Percentiles rank a stretch among this genome's conserved stretches.
Conservation (phyloP, 2,888 invertebrate genomes). For the Dolomedes plantarius region DNA sequence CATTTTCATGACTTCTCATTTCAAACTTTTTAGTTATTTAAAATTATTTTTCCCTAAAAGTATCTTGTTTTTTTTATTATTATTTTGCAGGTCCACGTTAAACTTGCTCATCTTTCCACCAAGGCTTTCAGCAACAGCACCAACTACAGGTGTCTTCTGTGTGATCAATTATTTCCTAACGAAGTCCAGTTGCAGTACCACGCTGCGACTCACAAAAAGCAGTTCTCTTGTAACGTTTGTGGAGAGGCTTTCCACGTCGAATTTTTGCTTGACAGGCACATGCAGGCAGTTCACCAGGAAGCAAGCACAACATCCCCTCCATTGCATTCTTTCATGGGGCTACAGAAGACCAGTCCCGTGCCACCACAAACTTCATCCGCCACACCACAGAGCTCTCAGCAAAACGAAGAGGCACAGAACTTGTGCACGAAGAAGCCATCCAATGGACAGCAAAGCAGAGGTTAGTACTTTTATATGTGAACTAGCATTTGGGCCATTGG, state of each 20-base stretch:
- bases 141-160: constrained; percentile 83
- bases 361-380: not conserved
- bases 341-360: not conserved
- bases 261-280: constrained; percentile 90
- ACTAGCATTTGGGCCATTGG: too few relatives aligned
- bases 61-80: too few relatives aligned
- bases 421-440: constrained; percentile 56
- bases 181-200: constrained; percentile 86
- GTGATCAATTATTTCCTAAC: constrained; percentile 83
- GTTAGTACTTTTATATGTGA: constrained; percentile 8
- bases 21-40: too few relatives aligned
- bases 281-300: constrained; percentile 80
- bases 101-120: constrained; percentile 49
- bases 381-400: not conserved
- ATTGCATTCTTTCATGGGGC: constrained; percentile 22
- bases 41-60: too few relatives aligned
- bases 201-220: constrained; percentile 84
- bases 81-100: constrained; percentile 83
- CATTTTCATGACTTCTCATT: too few relatives aligned
- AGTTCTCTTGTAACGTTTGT: constrained; percentile 88
- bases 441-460: constrained; percentile 26
- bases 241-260: constrained; percentile 92
- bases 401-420: constrained; percentile 55
- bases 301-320: not conserved
- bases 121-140: constrained; percentile 9